Base-by-base conservation (phyloP, 2,113 vertebrate species). In the Rhabdomys dilectus region DNA sequence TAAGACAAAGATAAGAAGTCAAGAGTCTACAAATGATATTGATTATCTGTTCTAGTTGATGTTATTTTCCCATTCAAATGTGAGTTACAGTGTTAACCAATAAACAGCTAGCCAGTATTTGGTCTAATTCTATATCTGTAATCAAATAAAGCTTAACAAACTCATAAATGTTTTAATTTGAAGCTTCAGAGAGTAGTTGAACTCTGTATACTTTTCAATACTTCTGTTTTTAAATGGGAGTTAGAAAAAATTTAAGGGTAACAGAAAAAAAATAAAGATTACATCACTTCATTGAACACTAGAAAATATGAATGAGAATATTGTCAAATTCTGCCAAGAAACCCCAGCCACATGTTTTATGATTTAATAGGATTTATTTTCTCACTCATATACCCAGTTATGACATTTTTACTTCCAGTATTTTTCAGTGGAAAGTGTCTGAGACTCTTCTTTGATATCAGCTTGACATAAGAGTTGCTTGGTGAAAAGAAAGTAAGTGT, bases 161-260 rank as follows among this genome's bases (percentile, higher is more conserved):
- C 56, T 94, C 68, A 93, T 93, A 88, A 68, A 92, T 88, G 92
- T 51, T 92, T 80, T 93, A 89, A 94, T 96, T 76, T 89, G 7
- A 95, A 85, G 73, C 72, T 90, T n/a, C 60, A 78, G 34, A 75
- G n/a, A 96, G 34, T 70, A 75, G 70, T 10, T 88, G n/a, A 95
- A 75, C 39, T 96, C 45, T 96, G n/a, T 77, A 39, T 84, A 34
- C 51, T 86, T 70, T 39, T 93, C 87, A 48, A 5, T 70, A 29
- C 13, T 82, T 42, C 29, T 82, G 13, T 36, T 72, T 10, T 31
- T 72, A 51, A 51, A 12, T 36, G 10, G 29, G n/a, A 84, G 4
- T 58, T 60, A 89, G 6, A 89, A 70, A n/a, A 90, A 90, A 42
- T 82, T 42, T 60, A 62, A 84, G 58, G n/a, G 68, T 68, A 68